Percentiles rank a stretch among this genome's conserved stretches.
Conservation (phyloP, 2,888 invertebrate genomes). For the Leptogaster cylindrica region DNA sequence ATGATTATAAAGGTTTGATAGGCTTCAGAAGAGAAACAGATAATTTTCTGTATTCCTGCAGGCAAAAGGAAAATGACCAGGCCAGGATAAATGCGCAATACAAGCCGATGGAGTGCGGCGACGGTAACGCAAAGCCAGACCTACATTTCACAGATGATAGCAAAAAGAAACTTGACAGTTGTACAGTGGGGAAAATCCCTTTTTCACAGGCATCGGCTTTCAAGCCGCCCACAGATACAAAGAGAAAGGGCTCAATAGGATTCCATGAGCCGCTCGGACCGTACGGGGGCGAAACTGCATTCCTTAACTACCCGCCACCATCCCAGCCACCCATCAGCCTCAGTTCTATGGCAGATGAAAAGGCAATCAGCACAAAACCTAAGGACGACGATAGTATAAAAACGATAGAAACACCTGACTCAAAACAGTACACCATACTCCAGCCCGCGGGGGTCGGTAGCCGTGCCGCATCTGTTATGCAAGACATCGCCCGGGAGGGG, state of each 20-base stretch:
- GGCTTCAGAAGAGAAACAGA: constrained; percentile 65
- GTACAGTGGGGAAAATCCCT: constrained; percentile 62
- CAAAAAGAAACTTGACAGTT: constrained; percentile 46
- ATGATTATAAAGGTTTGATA: constrained; percentile 51
- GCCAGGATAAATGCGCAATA: constrained; percentile 57
- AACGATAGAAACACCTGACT: constrained; percentile 61
- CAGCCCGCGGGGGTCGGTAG: constrained; percentile 84
- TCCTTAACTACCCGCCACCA: constrained; percentile 71
- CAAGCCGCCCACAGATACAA: constrained; percentile 74
- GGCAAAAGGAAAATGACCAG: constrained; percentile 62
- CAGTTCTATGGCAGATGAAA: constrained; percentile 47
- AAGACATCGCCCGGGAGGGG: constrained; percentile 75
- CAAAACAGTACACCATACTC: constrained; percentile 85
- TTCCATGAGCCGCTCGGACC: constrained; percentile 66
- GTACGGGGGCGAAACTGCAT: constrained; percentile 73
- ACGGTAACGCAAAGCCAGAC: constrained; percentile 47
- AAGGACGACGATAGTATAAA: constrained; percentile 48
- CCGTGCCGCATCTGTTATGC: constrained; percentile 80
- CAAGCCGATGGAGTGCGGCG: constrained; percentile 44
- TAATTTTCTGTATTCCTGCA: constrained; percentile 64
- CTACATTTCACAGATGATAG: constrained; percentile 45
- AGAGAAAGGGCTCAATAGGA: constrained; percentile 64
- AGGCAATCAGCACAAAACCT: constrained; percentile 49
- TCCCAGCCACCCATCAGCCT: constrained; percentile 47
- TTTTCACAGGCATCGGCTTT: constrained; percentile 81